A percentile compares a stretch with the other conserved stretches of the same genome.
Conservation (phyloP, 2,113 vertebrate genomes). For the Cercopithecus mona region DNA sequence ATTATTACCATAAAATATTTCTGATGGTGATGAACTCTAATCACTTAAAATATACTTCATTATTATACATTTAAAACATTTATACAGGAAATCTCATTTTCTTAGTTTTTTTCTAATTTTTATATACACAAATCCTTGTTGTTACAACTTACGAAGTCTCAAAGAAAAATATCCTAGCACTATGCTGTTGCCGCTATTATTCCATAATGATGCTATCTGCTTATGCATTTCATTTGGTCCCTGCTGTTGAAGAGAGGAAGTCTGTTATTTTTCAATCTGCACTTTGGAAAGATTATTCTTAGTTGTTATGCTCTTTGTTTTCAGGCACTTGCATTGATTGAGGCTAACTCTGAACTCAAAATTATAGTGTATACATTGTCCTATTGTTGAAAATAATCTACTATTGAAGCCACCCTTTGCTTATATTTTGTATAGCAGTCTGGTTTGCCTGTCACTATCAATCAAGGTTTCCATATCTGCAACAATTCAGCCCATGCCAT, state of each 20-base stretch:
- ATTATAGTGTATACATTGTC: neutral
- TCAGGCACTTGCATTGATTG: slow-evolving; percentile 6
- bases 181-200: neutral
- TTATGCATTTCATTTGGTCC: neutral
- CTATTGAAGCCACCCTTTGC: neutral
- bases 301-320: slow-evolving; percentile 12
- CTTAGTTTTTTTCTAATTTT: neutral
- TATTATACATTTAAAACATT: neutral
- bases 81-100: neutral
- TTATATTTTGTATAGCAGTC: slow-evolving; percentile 44
- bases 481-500: slow-evolving; percentile 46
- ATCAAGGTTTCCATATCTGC: slow-evolving; percentile 19
- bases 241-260: neutral
- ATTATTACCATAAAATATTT: neutral
- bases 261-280: neutral
- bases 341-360: slow-evolving; percentile 35
- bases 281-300: neutral
- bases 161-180: neutral
- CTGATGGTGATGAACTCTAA: neutral
- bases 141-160: neutral
- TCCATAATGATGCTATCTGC: neutral
- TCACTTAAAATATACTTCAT: slow-evolving; percentile 11
- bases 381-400: slow-evolving; percentile 44
- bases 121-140: neutral
- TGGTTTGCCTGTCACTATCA: slow-evolving; percentile 27